Conservation (phyloP, 53 echinoderm and acorn worm species). For the Paracentrotus lividus region DNA sequence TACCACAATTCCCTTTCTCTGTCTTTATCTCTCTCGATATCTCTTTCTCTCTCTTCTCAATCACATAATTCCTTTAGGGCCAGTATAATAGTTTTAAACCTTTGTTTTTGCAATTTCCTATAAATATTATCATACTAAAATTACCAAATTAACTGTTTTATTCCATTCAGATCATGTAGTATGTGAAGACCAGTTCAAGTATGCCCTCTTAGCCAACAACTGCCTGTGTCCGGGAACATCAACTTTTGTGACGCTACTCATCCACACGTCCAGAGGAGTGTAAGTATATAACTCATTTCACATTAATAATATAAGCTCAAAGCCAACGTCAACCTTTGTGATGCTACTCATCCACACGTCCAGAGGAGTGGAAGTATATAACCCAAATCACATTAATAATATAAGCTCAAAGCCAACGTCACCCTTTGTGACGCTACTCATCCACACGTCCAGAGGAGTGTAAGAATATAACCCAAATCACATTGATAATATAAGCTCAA, state of each 20-base stretch:
- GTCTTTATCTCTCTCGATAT: background rate
- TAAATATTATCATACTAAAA: too few relatives aligned
- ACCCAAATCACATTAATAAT: too few relatives aligned
- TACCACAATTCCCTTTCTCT: background rate
- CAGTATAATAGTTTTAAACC: too few relatives aligned
- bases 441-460: conserved; percentile 97
- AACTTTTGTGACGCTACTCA: conserved; percentile 95
- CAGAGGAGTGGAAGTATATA: conserved; percentile 96
- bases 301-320: too few relatives aligned
- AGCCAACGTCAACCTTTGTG: conserved; percentile 95
- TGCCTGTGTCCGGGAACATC: conserved; percentile 97
- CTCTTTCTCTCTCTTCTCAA: background rate
- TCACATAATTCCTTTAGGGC: too few relatives aligned
- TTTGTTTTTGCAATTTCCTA: too few relatives aligned
- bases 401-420: too few relatives aligned
- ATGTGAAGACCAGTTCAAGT: conserved; percentile 99
- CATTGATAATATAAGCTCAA: too few relatives aligned
- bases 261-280: conserved; percentile 97
- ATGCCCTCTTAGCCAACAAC: conserved; percentile 98
- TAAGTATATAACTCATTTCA: conserved; percentile 77
- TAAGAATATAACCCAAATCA: conserved; percentile 77
- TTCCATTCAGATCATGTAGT: conserved; percentile 89
- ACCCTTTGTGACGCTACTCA: conserved; percentile 94
- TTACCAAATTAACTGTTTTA: background rate
- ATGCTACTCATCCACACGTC: conserved; percentile 97